Conservation (phyloP, 64 coral and sea anemone species). For the Porites lutea region DNA sequence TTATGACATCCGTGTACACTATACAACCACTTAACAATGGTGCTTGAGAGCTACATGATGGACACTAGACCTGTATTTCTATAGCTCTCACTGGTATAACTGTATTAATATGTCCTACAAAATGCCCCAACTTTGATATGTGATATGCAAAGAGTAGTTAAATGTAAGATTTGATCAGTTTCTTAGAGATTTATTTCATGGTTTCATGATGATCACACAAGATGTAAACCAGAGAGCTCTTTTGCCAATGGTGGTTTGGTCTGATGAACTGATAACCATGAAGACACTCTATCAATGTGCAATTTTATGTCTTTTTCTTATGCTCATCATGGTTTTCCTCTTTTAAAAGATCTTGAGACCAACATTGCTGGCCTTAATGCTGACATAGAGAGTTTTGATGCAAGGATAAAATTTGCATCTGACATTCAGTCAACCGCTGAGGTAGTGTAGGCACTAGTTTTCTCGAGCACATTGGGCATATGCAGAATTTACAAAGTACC, state of each 20-base stretch:
- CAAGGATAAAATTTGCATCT: slow-evolving; percentile 65
- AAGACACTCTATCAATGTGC: background rate
- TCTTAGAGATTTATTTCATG: background rate
- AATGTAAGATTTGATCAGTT: too few species aligned
- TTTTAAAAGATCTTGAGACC: slow-evolving; percentile 62
- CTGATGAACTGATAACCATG: slow-evolving; percentile 53
- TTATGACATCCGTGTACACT: too few species aligned
- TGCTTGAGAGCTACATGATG: too few species aligned
- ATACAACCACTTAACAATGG: too few species aligned
- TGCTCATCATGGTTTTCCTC: background rate
- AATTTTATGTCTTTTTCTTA: background rate
- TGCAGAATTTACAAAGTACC: background rate
- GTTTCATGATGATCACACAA: slow-evolving; percentile 20
- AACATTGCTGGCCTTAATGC: slow-evolving; percentile 78
- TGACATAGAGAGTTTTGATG: slow-evolving; percentile 76
- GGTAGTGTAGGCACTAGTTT: slow-evolving; percentile 23
- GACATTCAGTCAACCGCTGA: slow-evolving; percentile 67
- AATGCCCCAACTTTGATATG: too few species aligned
- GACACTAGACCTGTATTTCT: too few species aligned
- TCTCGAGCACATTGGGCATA: background rate
- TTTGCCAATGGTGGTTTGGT: background rate
- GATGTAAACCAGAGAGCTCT: slow-evolving; percentile 23
- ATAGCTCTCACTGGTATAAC: too few species aligned
- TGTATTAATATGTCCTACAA: too few species aligned
- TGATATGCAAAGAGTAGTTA: too few species aligned